phyloP scores from a whole-genome alignment of 2,797 vertebrate genomes.

The Crocidura indochinensis region DNA sequence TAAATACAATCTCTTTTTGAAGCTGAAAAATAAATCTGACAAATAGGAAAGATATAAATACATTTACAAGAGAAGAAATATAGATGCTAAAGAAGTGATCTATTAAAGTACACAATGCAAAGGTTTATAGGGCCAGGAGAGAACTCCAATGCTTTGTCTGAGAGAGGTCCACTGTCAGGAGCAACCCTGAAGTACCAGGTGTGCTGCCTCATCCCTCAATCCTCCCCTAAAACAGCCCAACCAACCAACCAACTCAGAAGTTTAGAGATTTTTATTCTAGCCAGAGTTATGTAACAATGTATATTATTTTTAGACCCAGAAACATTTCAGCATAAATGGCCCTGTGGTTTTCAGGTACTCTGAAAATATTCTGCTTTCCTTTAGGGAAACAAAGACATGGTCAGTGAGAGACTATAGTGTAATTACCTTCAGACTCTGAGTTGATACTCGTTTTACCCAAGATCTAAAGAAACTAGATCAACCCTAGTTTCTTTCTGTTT shows the following conservation, averaged over 20 bases:
- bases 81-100: constrained; percentile 41
- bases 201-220: no score
- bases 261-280: constrained; percentile 39
- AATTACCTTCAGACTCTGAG: not conserved
- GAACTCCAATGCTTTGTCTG: no score
- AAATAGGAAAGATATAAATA: not conserved
- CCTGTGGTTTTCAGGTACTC: constrained; percentile 11
- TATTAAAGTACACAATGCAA: not conserved
- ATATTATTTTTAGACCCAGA: constrained; percentile 36
- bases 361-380: constrained; percentile 42
- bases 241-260: not conserved
- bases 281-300: not conserved
- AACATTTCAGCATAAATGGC: constrained; percentile 27
- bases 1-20: no score
- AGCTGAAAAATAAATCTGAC: no score
- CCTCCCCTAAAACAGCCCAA: no score
- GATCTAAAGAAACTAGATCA: no score
- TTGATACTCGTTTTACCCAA: no score
- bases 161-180: no score
- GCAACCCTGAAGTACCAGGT: no score
- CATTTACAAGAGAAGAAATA: no score
- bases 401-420: not conserved
- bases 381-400: not conserved
- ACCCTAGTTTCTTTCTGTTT: no score
- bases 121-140: no score